Base-by-base conservation (phyloP, 2,888 invertebrate species). In the Caenorhabditis panamensis region DNA sequence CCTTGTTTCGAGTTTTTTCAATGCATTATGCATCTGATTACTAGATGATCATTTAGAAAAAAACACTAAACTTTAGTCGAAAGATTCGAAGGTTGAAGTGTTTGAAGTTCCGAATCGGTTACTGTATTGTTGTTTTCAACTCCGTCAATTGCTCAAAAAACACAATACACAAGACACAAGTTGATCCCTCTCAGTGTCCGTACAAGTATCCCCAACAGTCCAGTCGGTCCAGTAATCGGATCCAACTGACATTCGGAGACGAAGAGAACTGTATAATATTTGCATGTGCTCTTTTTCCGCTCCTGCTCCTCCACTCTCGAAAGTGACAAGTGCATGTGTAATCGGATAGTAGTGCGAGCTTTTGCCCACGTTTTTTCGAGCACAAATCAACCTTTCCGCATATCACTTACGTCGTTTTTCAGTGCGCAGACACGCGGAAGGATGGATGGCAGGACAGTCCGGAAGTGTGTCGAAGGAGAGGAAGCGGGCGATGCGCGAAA, bases 241-340 rank as follows among this genome's bases (percentile, higher is more conserved):
- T 68, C 44, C 28, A 36, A n/a, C n/a, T n/a, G n/a, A n/a, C n/a
- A n/a, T n/a, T n/a, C n/a, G n/a, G n/a, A 18, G 31, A 9, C 54
- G 37, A 49, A 54, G 44, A 54, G 56, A 58, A 67, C 67, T 66
- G 66, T 58, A 28, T 28, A 53, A 66, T 51, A 53, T 22, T 53
- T 66, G 64, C 41, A 47, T 56, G 47, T 49, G 18, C 26, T 8
- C 51, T 49, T 51, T 68, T 53, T 53, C 68, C 26, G 47, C 31
- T 26, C 24, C 58, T 49, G 49, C 20, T 49, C 36, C n/a, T 36
- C 16, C 8, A 41, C 47, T 31, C 56, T 61, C 37, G 44, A 72
- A 62, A 72, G 71, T 72, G 71, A 72, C 71, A 72, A 63, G 63
- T 56, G 63, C 63, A 72, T 51, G 62, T 61, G 71, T 41, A 71